Conservation (phyloP, 2,888 invertebrate genomes). For the Tetropium fuscum region DNA sequence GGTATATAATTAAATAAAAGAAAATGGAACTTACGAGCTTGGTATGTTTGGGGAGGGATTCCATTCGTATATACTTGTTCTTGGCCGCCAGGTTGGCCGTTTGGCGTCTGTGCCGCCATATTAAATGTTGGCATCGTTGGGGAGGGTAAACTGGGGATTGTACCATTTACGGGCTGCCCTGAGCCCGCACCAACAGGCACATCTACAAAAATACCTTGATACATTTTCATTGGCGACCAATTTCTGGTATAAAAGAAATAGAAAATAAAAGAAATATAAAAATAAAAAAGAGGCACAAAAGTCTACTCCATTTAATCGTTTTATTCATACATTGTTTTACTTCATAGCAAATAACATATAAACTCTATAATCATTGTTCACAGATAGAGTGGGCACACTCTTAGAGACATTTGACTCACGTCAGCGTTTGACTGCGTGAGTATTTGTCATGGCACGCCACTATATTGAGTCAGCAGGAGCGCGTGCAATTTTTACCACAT, state of each 20-base stretch:
- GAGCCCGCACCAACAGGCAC: conserved; percentile 75
- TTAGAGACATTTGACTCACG: no score
- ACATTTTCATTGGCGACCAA: no score
- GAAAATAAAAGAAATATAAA: neutral
- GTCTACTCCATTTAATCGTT: no score
- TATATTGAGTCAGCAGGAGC: no score
- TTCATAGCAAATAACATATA: no score
- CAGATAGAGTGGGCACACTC: no score
- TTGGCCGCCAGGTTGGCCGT: conserved; percentile 88
- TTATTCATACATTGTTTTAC: no score
- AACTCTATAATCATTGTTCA: no score
- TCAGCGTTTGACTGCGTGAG: no score
- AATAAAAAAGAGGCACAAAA: no score
- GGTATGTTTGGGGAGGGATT: conserved; percentile 90
- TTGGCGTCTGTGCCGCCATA: conserved; percentile 93
- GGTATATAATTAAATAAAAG: neutral
- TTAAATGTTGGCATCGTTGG: conserved; percentile 96
- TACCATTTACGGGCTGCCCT: conserved; percentile 88
- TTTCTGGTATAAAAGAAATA: neutral
- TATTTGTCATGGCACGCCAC: no score
- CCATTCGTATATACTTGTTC: conserved; percentile 93
- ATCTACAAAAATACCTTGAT: conserved; percentile 50
- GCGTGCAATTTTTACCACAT: no score
- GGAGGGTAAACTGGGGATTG: conserved; percentile 91
- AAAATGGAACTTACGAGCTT: conserved; percentile 82